Base-by-base conservation (phyloP, 2,888 invertebrate species). In the Lithosia quadra region DNA sequence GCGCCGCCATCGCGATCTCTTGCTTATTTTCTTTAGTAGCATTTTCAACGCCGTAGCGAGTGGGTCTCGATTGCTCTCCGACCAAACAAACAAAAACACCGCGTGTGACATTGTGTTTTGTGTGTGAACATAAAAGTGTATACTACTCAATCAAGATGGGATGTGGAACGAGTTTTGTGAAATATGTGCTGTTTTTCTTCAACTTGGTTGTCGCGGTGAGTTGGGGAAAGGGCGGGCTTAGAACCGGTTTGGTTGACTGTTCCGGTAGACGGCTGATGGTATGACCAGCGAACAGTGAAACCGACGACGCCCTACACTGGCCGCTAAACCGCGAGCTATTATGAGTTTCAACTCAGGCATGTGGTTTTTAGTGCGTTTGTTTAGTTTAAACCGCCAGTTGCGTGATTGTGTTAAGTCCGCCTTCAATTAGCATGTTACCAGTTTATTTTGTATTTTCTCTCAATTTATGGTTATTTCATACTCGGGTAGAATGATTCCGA, bases 101-200 rank as follows among this genome's bases (percentile, higher is more conserved):
- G 93, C 92, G 93, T 84, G 93, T 93, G 92, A 84, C 82, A 86
- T 89, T 88, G 91, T 89, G 90, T 86, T 86, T 90, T 90, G 84
- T 91, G 92, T 91, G 91, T 91, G 89, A 90, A 84, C 80, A 78
- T 75, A 80, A 81, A 74, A 83, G 96, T 91, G 97, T 96, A 88
- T 73, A 71, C 60, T 64, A 71, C 65, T 74, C 67, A 80, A 84
- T 88, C 89, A 95, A 92, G 87, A 96, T 96, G 96, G 96, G 96
- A 94, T 97, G 96, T 92, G 97, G 97, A 89, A 96, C 97, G 93
- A 96, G 96, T 91, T 96, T 97, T 93, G 96, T 97, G 90, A 98
- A 98, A 95, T 97, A 97, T 92, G 95, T 98, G 84, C 96, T 98
- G 85, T 98, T 98, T 91, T 95, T 97, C 91, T 97, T 97, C 95